phyloP scores from a whole-genome alignment of 2,797 vertebrate species.

The Microctenopoma lineatum region DNA sequence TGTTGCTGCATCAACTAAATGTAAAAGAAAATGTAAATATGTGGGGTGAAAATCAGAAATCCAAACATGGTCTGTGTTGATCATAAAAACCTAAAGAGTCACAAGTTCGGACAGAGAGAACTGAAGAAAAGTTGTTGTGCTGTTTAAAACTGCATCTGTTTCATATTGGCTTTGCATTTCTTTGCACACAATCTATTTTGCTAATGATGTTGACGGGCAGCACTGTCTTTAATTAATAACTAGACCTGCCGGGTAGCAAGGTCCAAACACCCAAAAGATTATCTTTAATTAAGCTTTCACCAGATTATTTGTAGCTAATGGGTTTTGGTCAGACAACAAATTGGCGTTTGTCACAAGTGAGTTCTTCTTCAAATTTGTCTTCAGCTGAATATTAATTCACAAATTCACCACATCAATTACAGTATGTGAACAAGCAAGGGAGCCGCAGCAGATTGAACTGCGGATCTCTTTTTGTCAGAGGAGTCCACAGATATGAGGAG shows the following conservation, averaged over 20 bases:
- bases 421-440: conserved; percentile 42
- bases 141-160: conserved; percentile 42
- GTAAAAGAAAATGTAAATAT: conserved; percentile 43
- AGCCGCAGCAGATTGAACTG: conserved; percentile 39
- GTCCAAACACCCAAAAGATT: conserved; percentile 7
- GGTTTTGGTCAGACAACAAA: conserved; percentile 21
- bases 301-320: conserved; percentile 24
- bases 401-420: conserved; percentile 38
- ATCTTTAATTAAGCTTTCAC: conserved; percentile 19
- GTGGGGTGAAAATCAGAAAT: conserved; percentile 52
- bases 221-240: conserved; percentile 16
- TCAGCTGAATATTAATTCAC: conserved; percentile 32
- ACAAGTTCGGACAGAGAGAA: conserved; percentile 43
- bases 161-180: conserved; percentile 36
- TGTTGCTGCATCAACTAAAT: conserved; percentile 73
- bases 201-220: conserved; percentile 18
- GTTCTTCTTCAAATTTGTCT: conserved; percentile 19
- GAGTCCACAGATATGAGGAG: conserved; percentile 33
- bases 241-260: conserved; percentile 10
- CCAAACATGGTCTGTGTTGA: conserved; percentile 38
- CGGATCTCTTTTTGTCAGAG: conserved; percentile 39
- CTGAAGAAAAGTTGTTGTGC: conserved; percentile 33
- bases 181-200: conserved; percentile 51
- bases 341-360: conserved; percentile 24
- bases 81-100: conserved; percentile 40